A percentile compares a stretch with the other conserved stretches of the same genome.
These are phyloP conservation scores for Mesoligia furuncula DNA, from an alignment of 2,888 invertebrate species.

Conservation along the genomic window DNA sequence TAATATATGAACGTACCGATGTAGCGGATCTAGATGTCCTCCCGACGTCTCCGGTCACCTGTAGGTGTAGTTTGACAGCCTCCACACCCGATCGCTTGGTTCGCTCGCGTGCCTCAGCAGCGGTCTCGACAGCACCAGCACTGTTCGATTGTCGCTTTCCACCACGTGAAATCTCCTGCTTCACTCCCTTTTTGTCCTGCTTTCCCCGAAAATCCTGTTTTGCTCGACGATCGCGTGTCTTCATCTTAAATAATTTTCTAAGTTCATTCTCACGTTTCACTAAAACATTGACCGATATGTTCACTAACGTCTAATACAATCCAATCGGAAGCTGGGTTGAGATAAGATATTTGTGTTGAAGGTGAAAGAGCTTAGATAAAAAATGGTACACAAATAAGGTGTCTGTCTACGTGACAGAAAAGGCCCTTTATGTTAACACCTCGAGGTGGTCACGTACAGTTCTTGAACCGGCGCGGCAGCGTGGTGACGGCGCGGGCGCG, in stretches of 20 bases:
- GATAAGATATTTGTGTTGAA: conserved; percentile 85
- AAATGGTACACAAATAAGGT: conserved; percentile 79
- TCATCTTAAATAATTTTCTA: conserved; percentile 77
- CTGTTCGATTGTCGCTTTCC: conserved; percentile 65
- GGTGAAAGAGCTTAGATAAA: conserved; percentile 84
- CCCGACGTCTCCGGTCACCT: conserved; percentile 85
- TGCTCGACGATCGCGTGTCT: conserved; percentile 79
- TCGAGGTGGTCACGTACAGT: conserved; percentile 80
- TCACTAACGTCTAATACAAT: conserved; percentile 66
- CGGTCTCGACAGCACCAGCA: conserved; percentile 55
- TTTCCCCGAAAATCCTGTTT: conserved; percentile 74
- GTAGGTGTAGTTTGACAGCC: conserved; percentile 85
- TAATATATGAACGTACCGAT: conserved; percentile 73
- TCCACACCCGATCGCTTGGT: conserved; percentile 85
- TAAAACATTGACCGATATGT: conserved; percentile 64
- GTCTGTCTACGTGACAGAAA: conserved; percentile 80
- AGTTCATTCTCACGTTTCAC: conserved; percentile 68
- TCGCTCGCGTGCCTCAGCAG: conserved; percentile 71
- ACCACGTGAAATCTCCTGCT: conserved; percentile 67
- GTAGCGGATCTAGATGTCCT: conserved; percentile 87
- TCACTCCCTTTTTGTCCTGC: conserved; percentile 69
- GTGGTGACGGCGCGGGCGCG: conserved; percentile 51
- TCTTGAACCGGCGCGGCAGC: conserved; percentile 79
- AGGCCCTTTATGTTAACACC: conserved; percentile 83
- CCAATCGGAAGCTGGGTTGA: conserved; percentile 75